These are phyloP conservation scores for Crocodylus rhombifer DNA, from an alignment of 2,797 vertebrate genomes.

Conservation along the genomic window DNA sequence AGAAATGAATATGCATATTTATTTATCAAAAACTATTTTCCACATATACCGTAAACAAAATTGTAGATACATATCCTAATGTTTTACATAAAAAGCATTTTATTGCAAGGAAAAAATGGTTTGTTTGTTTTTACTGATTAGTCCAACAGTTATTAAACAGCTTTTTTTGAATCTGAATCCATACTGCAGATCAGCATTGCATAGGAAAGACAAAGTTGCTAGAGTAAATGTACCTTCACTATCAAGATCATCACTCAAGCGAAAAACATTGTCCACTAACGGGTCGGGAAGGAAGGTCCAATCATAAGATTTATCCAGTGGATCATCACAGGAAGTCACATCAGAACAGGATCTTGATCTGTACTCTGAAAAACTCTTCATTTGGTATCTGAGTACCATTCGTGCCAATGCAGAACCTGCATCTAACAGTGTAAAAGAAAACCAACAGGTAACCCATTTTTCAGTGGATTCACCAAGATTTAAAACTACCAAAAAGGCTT, in stretches of 20 bases:
- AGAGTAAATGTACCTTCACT: slow-evolving; percentile 86
- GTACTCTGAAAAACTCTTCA: slow-evolving; percentile 74
- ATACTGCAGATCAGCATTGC: not conserved
- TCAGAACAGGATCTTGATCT: slow-evolving; percentile 72
- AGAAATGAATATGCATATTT: not conserved
- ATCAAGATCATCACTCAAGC: slow-evolving; percentile 87
- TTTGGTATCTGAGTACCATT: slow-evolving; percentile 87
- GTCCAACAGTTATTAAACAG: not conserved
- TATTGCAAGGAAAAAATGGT: not conserved
- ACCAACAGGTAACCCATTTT: not conserved
- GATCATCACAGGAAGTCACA: slow-evolving; percentile 82
- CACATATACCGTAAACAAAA: not conserved
- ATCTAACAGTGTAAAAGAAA: slow-evolving; percentile 76
- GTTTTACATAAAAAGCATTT: not conserved
- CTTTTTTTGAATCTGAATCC: not conserved
- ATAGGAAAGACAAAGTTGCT: not conserved
- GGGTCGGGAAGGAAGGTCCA: slow-evolving; percentile 84
- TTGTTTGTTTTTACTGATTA: not conserved
- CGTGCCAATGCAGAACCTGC: slow-evolving; percentile 86
- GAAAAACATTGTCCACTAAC: slow-evolving; percentile 83
- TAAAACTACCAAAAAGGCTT: not conserved
- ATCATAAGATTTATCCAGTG: slow-evolving; percentile 87
- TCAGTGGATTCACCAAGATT: not conserved
- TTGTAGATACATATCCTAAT: not conserved
- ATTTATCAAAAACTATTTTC: not conserved